These are phyloP conservation scores for Aselliscus stoliczkanus DNA, from an alignment of 2,797 vertebrate genomes.

Conservation along the genomic window DNA sequence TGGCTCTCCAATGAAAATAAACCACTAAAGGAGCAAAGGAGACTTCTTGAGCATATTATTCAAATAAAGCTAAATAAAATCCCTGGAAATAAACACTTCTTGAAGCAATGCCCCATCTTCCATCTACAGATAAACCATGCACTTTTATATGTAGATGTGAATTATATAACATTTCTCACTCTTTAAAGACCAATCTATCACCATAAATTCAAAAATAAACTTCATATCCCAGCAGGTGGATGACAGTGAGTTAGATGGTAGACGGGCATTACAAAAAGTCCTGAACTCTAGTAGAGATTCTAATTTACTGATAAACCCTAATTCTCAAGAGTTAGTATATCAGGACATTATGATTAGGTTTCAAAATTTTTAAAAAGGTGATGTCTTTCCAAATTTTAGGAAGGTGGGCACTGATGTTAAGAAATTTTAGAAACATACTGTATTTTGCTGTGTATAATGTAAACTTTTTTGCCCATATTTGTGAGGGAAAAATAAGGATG, in stretches of 20 bases:
- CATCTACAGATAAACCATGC: neutral
- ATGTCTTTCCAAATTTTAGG: neutral
- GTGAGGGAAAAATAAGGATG: too few species aligned
- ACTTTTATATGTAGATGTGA: neutral
- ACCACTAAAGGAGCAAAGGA: neutral
- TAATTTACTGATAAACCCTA: conserved; percentile 10
- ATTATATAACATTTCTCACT: neutral
- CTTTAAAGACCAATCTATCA: neutral
- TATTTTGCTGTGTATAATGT: too few species aligned
- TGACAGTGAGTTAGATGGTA: neutral
- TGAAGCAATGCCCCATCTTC: neutral
- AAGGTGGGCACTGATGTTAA: neutral
- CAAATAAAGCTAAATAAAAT: neutral
- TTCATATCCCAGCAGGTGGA: neutral
- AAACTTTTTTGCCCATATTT: too few species aligned
- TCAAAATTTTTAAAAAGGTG: neutral
- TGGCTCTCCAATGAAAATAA: neutral
- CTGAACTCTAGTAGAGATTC: neutral
- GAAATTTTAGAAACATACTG: neutral
- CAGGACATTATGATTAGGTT: neutral
- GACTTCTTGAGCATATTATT: neutral
- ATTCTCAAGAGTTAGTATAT: neutral
- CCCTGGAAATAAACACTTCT: neutral
- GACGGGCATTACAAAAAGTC: neutral
- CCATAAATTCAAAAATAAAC: neutral